These are phyloP conservation scores for Eilema depressum DNA, from an alignment of 2,888 invertebrate genomes.

Conservation along the genomic window DNA sequence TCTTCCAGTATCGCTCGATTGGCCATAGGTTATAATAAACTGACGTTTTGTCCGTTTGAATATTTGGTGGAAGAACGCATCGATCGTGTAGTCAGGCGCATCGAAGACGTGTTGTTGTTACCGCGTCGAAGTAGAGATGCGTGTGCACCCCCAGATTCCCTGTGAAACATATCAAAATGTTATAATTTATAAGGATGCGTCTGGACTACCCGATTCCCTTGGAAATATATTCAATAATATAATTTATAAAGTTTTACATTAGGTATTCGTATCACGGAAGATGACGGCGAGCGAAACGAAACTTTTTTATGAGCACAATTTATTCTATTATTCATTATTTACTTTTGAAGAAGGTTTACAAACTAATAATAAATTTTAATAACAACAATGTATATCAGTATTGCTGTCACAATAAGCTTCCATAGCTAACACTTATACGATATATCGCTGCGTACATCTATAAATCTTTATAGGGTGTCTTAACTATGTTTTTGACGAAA, in stretches of 20 bases:
- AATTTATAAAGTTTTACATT: neutral
- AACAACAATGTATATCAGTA: no score
- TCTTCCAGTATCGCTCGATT: conserved; percentile 52
- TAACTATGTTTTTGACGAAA: no score
- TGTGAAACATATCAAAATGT: conserved; percentile 40
- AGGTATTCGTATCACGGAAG: neutral
- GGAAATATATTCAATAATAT: neutral
- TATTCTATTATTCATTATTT: no score
- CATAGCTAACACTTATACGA: neutral
- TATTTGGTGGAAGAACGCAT: conserved; percentile 76
- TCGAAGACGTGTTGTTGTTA: conserved; percentile 78
- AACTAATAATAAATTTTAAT: no score
- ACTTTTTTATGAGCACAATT: conserved; percentile 2
- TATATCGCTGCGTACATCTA: neutral
- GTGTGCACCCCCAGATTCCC: conserved; percentile 78
- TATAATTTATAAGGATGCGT: conserved; percentile 59
- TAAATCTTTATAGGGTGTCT: neutral
- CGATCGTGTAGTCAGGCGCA: conserved; percentile 76
- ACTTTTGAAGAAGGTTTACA: no score
- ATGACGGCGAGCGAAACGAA: neutral
- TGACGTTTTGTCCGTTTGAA: conserved; percentile 76
- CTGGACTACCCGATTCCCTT: conserved; percentile 78
- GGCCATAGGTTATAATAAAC: conserved; percentile 71
- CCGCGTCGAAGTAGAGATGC: conserved; percentile 77
- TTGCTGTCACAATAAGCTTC: no score